These are phyloP conservation scores for Andrena hattorfiana DNA, from an alignment of 2,888 invertebrate genomes.

Conservation along the genomic window DNA sequence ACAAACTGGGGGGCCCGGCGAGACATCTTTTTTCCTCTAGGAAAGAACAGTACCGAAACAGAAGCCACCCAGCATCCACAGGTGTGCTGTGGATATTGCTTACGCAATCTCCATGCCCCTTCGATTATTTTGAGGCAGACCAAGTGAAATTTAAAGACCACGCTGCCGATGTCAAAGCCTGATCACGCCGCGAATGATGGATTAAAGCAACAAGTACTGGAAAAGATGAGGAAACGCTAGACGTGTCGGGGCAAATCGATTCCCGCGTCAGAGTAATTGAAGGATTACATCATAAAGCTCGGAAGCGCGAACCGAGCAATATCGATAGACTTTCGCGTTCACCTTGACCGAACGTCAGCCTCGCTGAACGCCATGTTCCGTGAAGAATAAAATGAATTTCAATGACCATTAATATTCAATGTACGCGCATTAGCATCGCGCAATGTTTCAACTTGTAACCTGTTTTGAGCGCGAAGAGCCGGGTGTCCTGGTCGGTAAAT, in stretches of 20 bases:
- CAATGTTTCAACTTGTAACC: constrained; percentile 57
- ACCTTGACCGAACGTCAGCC: neutral
- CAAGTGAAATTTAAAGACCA: neutral
- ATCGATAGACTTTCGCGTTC: constrained; percentile 4
- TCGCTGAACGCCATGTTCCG: neutral
- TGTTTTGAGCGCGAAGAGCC: constrained; percentile 42
- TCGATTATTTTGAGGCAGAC: neutral
- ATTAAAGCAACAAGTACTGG: constrained; percentile 1
- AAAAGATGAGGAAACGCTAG: neutral
- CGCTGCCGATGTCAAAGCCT: neutral
- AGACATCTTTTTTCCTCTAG: constrained; percentile 33
- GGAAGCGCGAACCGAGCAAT: neutral
- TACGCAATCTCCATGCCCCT: neutral
- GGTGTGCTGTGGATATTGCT: constrained; percentile 25
- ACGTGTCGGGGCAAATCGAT: constrained; percentile 1
- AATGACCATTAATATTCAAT: constrained; percentile 56
- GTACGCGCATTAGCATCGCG: constrained; percentile 49
- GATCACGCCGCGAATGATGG: constrained; percentile 4
- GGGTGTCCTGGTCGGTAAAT: constrained; percentile 44
- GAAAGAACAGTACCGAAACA: neutral
- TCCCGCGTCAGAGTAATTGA: constrained; percentile 32
- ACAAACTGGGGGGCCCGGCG: constrained; percentile 47
- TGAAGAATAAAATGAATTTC: constrained; percentile 33
- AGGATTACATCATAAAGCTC: constrained; percentile 11
- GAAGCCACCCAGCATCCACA: constrained; percentile 32